Percentiles rank a stretch among this genome's conserved stretches.
Conservation (phyloP, 1,140 invertebrate genomes). For the Ylistrum balloti region DNA sequence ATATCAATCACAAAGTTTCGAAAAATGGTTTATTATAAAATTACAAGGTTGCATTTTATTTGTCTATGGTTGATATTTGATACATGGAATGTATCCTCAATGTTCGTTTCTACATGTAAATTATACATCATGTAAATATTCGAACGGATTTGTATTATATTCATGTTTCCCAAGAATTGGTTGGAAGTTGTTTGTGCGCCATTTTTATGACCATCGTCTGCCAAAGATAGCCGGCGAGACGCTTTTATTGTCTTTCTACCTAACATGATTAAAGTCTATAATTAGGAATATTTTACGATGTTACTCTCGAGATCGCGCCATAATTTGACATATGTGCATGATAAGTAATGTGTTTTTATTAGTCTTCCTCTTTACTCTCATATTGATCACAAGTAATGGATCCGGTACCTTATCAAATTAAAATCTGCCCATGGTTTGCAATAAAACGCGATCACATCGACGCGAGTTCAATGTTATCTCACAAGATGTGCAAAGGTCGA, state of each 20-base stretch:
- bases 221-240: conserved; percentile 36
- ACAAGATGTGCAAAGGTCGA: conserved; percentile 37
- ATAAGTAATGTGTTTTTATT: conserved; percentile 36
- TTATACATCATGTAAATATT: background rate
- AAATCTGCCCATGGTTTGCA: background rate
- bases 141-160: conserved; percentile 5
- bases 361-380: background rate
- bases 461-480: conserved; percentile 24
- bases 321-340: conserved; percentile 39
- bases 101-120: background rate
- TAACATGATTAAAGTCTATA: conserved; percentile 22
- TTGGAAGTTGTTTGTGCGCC: conserved; percentile 20
- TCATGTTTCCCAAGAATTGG: background rate
- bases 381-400: conserved; percentile 39
- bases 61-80: background rate
- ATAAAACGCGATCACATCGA: conserved; percentile 24
- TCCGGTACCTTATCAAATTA: background rate
- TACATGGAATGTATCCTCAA: background rate
- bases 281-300: conserved; percentile 2
- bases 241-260: background rate
- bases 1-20: background rate
- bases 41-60: conserved; percentile 19
- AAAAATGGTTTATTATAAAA: background rate
- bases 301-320: conserved; percentile 2
- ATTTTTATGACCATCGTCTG: conserved; percentile 29